These are phyloP conservation scores for Labeo rohita DNA, from an alignment of 2,113 vertebrate genomes.

Conservation along the genomic window DNA sequence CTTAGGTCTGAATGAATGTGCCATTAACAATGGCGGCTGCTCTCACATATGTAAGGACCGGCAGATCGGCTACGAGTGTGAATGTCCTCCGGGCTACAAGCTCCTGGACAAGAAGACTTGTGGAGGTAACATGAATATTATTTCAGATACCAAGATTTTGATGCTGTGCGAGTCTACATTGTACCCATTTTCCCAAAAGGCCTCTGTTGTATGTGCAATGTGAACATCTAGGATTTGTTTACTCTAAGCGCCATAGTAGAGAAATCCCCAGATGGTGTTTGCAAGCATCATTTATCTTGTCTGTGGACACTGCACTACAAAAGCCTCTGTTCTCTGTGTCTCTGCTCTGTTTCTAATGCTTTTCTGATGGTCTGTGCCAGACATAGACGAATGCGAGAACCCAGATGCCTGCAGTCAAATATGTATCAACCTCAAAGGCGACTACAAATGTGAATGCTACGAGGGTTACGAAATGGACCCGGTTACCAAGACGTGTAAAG, in stretches of 20 bases:
- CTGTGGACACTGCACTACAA: neutral
- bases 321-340: conserved; percentile 25
- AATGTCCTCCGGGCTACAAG: conserved; percentile 91
- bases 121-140: conserved; percentile 80
- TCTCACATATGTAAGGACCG: conserved; percentile 94
- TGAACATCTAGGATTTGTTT: conserved; percentile 15
- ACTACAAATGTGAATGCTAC: conserved; percentile 97
- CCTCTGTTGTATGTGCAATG: neutral
- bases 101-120: conserved; percentile 97
- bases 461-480: conserved; percentile 97
- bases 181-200: neutral
- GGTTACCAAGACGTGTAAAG: conserved; percentile 94
- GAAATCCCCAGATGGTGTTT: conserved; percentile 7
- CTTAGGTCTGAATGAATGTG: conserved; percentile 80
- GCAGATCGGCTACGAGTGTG: conserved; percentile 89
- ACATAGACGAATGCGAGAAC: conserved; percentile 97
- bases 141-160: neutral
- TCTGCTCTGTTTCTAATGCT: conserved; percentile 67
- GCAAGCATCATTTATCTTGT: conserved; percentile 23
- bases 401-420: conserved; percentile 96
- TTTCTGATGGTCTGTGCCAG: conserved; percentile 78
- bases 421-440: conserved; percentile 98
- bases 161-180: neutral
- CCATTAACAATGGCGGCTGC: conserved; percentile 91
- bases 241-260: neutral